Evolutionary conservation across 2,113 vertebrate genomes (phyloP), one percentile per base, ranked within the genome.

Genomic region (Nettapus auritus): DNA sequence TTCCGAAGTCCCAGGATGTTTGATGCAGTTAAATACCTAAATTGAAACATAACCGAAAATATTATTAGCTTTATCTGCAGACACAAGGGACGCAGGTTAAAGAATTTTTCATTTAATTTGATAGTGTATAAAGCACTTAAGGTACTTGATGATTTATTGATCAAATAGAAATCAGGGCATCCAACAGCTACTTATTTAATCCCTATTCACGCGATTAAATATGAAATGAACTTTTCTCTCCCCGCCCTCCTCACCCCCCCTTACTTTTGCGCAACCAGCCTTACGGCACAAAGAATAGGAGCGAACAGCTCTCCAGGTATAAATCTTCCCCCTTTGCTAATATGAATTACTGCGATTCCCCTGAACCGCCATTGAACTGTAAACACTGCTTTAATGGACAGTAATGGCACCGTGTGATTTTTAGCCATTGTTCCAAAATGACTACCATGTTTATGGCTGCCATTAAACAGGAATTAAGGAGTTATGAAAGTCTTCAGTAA

Each of bases 91-190:
- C 88, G 31, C 88, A 96, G 95, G 94, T 98, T 98, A 98, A 97
- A 98, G 97, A 97, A 97, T 98, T 98, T 98, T 98, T 97, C 97
- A 98, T 98, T 98, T 98, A 98, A 98, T 98, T 97, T 98, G 97
- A 96, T 98, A 96, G 97, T 88, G 97, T 97, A 97, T 97, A 98
- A 98, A 97, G 96, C 97, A 98, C 98, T 98, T 98, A 98, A 97
- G 92, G 97, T 90, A 97, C 97, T 98, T 98, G 97, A 98, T 97
- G 98, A 98, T 97, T 98, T 98, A 98, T 98, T 98, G 98, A 98
- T 98, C 97, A 98, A 98, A 97, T 96, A 98, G 98, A 98, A 98
- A 98, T 96, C 97, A 97, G 97, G 86, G 81, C 96, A 94, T 96
- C 96, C 95, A 98, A 95, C 97, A 96, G 96, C 97, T 98, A 96